Conservation (phyloP, 2,113 vertebrate genomes). For the Arothron firmamentum region DNA sequence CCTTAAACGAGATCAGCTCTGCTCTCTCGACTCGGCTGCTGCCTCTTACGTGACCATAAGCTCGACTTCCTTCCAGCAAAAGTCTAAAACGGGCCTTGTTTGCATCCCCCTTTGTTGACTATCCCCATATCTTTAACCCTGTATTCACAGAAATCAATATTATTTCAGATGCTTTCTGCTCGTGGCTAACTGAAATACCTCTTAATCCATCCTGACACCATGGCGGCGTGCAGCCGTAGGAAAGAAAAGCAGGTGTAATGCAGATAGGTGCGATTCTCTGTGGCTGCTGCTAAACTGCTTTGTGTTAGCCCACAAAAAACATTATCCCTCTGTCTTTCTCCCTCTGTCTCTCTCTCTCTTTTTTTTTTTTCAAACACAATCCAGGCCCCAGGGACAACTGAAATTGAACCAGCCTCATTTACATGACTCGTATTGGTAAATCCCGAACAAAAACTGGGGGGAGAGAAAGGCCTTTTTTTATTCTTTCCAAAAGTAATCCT, state of each 20-base stretch:
- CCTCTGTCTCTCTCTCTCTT: slow-evolving; percentile 7
- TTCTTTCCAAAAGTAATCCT: slow-evolving; percentile 47
- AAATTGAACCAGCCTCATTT: slow-evolving; percentile 67
- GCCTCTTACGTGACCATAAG: too few species aligned
- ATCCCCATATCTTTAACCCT: background rate
- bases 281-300: slow-evolving; percentile 40
- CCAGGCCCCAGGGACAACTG: slow-evolving; percentile 59
- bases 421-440: slow-evolving; percentile 62
- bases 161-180: background rate
- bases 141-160: background rate
- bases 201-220: slow-evolving; percentile 13
- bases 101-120: background rate
- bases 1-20: too few species aligned
- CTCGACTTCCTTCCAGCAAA: too few species aligned
- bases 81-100: too few species aligned
- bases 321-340: slow-evolving; percentile 51
- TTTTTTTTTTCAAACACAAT: slow-evolving; percentile 43
- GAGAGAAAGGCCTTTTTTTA: slow-evolving; percentile 27
- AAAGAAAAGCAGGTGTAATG: slow-evolving; percentile 38
- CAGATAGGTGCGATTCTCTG: slow-evolving; percentile 31
- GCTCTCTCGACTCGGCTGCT: too few species aligned
- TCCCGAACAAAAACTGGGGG: slow-evolving; percentile 33
- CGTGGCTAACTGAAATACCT: background rate
- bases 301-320: slow-evolving; percentile 46
- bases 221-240: slow-evolving; percentile 20